Evolutionary conservation across 1,140 invertebrate genomes (phyloP).

Genomic region (Lepeophtheirus salmonis): DNA sequence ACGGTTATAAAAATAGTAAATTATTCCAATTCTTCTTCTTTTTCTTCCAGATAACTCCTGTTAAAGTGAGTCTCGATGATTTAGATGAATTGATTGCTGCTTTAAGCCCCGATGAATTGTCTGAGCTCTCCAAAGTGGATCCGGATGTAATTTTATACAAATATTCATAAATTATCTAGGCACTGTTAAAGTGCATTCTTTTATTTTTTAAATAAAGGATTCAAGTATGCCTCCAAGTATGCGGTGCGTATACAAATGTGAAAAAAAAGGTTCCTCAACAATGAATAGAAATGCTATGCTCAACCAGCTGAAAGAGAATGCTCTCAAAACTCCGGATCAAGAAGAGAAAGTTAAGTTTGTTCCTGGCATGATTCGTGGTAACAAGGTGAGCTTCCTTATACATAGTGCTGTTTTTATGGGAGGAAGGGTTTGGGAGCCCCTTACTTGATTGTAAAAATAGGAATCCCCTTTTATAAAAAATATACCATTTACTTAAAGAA

Average conservation of each 20-base stretch:
- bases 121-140: constrained; percentile 5
- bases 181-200: too few species aligned
- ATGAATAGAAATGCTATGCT: constrained; percentile 88
- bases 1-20: too few species aligned
- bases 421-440: too few species aligned
- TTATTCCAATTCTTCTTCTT: too few species aligned
- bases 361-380: constrained; percentile 66
- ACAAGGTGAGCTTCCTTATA: constrained; percentile 64
- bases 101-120: not conserved
- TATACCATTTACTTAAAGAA: not conserved
- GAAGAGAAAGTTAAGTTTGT: constrained; percentile 87
- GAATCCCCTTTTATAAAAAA: too few species aligned
- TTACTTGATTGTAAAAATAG: too few species aligned
- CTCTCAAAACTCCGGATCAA: constrained; percentile 87
- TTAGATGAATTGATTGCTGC: constrained; percentile 10
- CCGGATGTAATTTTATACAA: constrained; percentile 3
- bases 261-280: constrained; percentile 82
- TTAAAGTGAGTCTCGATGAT: constrained; percentile 5
- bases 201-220: too few species aligned
- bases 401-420: too few species aligned
- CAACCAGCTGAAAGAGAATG: constrained; percentile 92
- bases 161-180: too few species aligned
- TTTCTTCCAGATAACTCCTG: not conserved
- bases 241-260: constrained; percentile 84
- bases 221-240: constrained; percentile 84